These are phyloP conservation scores for Psophia crepitans DNA, from an alignment of 2,113 vertebrate species.

Conservation along the genomic window DNA sequence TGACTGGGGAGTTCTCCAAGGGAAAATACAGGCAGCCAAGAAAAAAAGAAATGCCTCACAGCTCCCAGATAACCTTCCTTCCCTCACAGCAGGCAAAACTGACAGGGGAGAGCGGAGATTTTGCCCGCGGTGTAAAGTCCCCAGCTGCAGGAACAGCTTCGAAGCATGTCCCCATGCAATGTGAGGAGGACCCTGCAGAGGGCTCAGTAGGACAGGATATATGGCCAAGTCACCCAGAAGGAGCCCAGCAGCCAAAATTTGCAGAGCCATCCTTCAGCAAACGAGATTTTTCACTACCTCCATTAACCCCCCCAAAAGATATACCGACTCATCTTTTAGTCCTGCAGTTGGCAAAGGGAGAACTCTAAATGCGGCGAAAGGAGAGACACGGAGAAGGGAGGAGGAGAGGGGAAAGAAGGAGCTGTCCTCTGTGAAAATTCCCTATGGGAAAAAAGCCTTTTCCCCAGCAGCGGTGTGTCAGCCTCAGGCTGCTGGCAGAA, in stretches of 20 bases:
- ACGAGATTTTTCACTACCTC: neutral
- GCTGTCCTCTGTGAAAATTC: neutral
- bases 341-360: neutral
- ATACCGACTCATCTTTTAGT: neutral
- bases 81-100: neutral
- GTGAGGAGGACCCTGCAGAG: constrained; percentile 29
- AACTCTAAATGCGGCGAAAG: neutral
- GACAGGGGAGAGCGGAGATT: neutral
- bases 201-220: constrained; percentile 15
- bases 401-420: neutral
- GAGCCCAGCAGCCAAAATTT: neutral
- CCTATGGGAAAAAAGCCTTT: neutral
- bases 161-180: neutral
- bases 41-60: neutral
- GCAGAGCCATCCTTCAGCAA: neutral
- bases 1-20: neutral
- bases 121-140: neutral
- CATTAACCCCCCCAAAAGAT: neutral
- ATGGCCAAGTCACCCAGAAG: neutral
- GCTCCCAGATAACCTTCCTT: neutral
- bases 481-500: neutral
- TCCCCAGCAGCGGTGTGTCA: neutral
- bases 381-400: neutral
- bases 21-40: neutral
- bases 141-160: fast-evolving